Conservation (phyloP, 2,888 invertebrate genomes). For the Lumbricus terrestris region DNA sequence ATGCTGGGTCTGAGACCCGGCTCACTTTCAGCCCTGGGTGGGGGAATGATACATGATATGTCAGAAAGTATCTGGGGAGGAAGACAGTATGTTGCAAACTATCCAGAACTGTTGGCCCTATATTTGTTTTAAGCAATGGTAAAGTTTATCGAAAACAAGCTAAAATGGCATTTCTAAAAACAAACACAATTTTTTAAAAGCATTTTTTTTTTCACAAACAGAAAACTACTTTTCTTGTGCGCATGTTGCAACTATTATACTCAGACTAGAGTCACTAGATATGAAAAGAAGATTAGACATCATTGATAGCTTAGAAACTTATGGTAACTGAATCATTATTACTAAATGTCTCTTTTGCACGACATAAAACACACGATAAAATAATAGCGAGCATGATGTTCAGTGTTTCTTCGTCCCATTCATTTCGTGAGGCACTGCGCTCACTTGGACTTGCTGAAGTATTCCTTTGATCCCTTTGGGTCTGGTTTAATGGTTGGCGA, state of each 20-base stretch:
- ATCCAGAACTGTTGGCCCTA: too few relatives aligned
- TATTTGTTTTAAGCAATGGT: too few relatives aligned
- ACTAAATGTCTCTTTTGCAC: neutral
- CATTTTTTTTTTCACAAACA: neutral
- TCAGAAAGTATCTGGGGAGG: too few relatives aligned
- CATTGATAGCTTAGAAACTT: neutral
- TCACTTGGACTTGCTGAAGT: conserved; percentile 69
- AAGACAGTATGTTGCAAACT: too few relatives aligned
- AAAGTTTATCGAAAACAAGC: neutral
- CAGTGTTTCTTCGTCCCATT: neutral
- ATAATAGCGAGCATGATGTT: neutral
- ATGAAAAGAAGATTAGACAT: neutral
- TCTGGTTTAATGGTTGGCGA: conserved; percentile 86
- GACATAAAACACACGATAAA: neutral
- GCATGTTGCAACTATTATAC: neutral
- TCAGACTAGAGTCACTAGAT: too few relatives aligned
- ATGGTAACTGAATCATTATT: neutral
- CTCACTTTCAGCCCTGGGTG: too few relatives aligned
- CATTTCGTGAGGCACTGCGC: neutral
- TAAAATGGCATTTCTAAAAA: neutral
- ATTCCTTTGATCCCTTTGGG: conserved; percentile 80
- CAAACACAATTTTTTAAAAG: neutral
- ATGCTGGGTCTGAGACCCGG: too few relatives aligned
- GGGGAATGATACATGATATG: too few relatives aligned
- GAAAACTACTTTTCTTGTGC: neutral